Evolutionary conservation across 2,113 vertebrate genomes (phyloP), one percentile per base, ranked within the genome.

Genomic region (Percopsis transmontana): DNA sequence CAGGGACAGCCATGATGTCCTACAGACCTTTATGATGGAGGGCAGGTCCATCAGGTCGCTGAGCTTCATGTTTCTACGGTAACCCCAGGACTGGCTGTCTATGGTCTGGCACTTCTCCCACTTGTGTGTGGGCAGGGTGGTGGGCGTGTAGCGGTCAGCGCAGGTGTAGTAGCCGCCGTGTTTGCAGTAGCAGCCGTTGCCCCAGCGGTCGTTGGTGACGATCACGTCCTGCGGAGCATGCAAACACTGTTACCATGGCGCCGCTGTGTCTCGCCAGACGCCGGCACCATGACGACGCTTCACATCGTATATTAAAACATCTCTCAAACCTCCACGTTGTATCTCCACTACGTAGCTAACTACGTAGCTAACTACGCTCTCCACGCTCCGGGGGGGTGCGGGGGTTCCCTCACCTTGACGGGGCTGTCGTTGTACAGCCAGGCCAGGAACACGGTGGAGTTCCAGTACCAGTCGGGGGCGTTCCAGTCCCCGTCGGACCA

Each of bases 401-500:
- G n/a, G n/a, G n/a, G n/a, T 11, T 40, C 39, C 11, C 39, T 18
- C 87, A 95, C 95, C 91, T 94, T 96, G 59, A 96, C 88, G 0
- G 95, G 95, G 74, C 95, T 96, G 7, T 95, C 92, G 0, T 94
- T 96, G 68, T 96, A 96, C 52, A 96, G 93, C 95, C 95, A 96
- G 65, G 95, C 88, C 55, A 96, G 91, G 77, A 96, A 96, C 27
- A 68, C 60, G 0, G 94, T 96, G 2, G 95, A 93, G 71, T 96
- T 96, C 95, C 95, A 96, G 76, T 96, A 96, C 0, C 91, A 83
- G 19, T 94, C 93, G 0, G 94, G 91, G n/a, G 91, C 88, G 56
- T 94, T 94, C 95, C 94, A 96, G 39, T 95, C 94, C 23, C 95
- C 95, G 73, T 96, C 94, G 0, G 95, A 96, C 95, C 95, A 96